phyloP scores from a whole-genome alignment of 2,888 invertebrate genomes.

The Lithophane leautieri region DNA sequence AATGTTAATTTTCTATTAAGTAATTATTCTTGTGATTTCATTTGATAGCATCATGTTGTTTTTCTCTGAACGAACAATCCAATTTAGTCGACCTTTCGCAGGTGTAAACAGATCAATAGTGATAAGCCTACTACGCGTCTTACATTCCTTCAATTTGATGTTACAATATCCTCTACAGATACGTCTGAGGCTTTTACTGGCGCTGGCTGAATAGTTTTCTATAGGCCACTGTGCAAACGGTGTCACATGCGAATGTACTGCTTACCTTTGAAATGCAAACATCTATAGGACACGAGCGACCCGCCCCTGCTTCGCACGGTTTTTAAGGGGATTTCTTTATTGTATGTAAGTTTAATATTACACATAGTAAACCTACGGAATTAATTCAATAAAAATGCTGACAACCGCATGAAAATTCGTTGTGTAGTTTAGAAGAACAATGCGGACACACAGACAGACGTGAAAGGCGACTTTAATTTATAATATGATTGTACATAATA shows the following conservation, averaged over 20 bases:
- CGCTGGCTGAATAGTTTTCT: slow-evolving; percentile 49
- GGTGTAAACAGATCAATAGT: slow-evolving; percentile 56
- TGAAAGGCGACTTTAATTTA: too few species aligned
- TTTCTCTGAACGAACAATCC: slow-evolving; percentile 24
- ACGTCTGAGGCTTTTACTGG: slow-evolving; percentile 36
- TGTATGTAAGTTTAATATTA: too few species aligned
- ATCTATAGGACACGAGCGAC: slow-evolving; percentile 15
- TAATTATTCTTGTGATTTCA: neutral
- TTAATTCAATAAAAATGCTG: too few species aligned
- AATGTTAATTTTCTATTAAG: neutral
- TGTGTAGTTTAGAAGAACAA: too few species aligned
- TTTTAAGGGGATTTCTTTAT: too few species aligned
- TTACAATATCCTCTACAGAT: slow-evolving; percentile 40
- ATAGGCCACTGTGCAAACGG: slow-evolving; percentile 25
- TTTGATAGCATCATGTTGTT: slow-evolving; percentile 7
- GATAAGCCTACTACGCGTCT: slow-evolving; percentile 32
- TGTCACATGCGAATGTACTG: slow-evolving; percentile 42
- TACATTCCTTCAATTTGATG: slow-evolving; percentile 55
- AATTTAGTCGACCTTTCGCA: slow-evolving; percentile 27
- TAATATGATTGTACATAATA: too few species aligned
- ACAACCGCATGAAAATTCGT: too few species aligned
- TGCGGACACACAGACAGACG: too few species aligned
- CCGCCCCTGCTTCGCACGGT: too few species aligned
- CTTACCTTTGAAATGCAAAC: slow-evolving; percentile 51
- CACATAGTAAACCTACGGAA: too few species aligned